These are phyloP conservation scores for Myzus persicae DNA, from an alignment of 1,140 invertebrate species.

Conservation along the genomic window DNA sequence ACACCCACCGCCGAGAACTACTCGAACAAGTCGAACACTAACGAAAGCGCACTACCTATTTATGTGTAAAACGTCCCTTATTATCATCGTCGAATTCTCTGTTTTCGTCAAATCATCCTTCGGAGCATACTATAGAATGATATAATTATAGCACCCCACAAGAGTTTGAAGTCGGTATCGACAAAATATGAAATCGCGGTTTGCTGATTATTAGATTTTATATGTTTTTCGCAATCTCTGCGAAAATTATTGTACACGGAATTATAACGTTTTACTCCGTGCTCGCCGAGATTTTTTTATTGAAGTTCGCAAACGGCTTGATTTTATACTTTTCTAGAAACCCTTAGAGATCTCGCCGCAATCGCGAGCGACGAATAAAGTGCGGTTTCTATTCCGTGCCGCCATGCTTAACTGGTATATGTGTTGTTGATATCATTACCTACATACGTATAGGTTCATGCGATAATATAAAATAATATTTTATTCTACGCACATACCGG, in stretches of 20 bases:
- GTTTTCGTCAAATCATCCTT: background rate
- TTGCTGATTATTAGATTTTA: background rate
- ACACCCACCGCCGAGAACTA: background rate
- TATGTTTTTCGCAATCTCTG: background rate
- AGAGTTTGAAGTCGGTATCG: background rate
- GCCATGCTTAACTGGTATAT: background rate
- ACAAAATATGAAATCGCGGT: background rate
- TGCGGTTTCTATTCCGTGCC: background rate
- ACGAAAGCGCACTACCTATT: background rate
- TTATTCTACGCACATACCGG: background rate
- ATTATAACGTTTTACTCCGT: too few relatives aligned
- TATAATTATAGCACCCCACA: background rate
- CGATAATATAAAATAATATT: background rate
- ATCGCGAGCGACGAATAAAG: background rate
- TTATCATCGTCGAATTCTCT: background rate
- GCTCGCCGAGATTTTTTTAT: background rate
- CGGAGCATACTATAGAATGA: background rate
- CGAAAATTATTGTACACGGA: background rate
- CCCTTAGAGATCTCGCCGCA: background rate
- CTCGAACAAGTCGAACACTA: background rate
- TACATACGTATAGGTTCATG: background rate
- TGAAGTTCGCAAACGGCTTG: background rate
- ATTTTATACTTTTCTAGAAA: background rate
- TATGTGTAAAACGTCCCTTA: background rate
- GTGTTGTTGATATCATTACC: background rate